Percentiles rank a stretch among this genome's conserved stretches.
These are phyloP conservation scores for Heterodera carotae DNA, from an alignment of 1,140 invertebrate genomes.

Conservation along the genomic window DNA sequence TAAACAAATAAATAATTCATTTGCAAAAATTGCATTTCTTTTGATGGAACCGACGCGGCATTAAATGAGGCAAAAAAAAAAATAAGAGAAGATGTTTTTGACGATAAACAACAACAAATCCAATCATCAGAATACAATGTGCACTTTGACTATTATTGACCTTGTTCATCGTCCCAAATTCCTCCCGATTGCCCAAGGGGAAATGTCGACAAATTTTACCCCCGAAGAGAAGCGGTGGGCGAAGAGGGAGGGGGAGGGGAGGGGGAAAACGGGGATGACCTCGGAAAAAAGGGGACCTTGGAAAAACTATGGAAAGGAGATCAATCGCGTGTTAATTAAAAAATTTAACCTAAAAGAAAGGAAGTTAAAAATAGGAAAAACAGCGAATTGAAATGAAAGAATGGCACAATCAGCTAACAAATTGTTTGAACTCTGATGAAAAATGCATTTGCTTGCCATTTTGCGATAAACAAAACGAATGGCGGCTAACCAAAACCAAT, in stretches of 20 bases:
- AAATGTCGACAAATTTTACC: background rate
- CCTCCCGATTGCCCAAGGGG: background rate
- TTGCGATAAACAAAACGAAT: too few relatives aligned
- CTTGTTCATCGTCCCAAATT: background rate
- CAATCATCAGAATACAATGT: background rate
- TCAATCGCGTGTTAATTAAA: background rate
- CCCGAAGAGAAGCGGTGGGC: too few relatives aligned
- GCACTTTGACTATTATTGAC: background rate
- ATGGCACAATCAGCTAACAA: too few relatives aligned
- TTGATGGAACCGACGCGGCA: background rate
- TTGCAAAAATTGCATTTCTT: background rate
- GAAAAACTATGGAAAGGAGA: background rate
- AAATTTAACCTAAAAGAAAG: too few relatives aligned
- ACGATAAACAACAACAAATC: background rate
- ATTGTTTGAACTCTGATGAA: too few relatives aligned
- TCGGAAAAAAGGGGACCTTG: background rate
- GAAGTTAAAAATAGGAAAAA: too few relatives aligned
- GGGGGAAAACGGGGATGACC: background rate
- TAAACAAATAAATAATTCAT: background rate
- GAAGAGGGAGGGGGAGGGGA: background rate
- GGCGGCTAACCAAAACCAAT: too few relatives aligned
- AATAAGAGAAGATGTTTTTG: background rate
- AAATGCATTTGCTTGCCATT: too few relatives aligned
- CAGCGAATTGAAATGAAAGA: too few relatives aligned
- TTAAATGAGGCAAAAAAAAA: too few relatives aligned